Base-by-base conservation (phyloP, 1,140 invertebrate species). In the Aricia agestis region DNA sequence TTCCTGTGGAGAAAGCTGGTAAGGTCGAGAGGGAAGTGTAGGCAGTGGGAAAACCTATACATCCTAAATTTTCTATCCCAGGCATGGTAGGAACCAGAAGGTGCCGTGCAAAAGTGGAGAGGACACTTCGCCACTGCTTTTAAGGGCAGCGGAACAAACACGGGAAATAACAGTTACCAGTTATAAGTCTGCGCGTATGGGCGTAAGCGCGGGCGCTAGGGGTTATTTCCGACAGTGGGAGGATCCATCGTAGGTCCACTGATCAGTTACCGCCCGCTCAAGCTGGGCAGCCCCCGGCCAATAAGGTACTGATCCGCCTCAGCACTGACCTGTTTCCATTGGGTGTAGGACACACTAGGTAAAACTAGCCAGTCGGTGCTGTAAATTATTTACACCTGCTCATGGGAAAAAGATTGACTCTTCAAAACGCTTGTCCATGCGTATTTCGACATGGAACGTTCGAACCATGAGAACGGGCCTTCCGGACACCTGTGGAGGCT, bases 261-360 rank as follows among this genome's bases (percentile, higher is more conserved):
- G 75, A 71, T 66, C 61, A 66, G 71, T 72, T 74, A 74, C 70
- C 73, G 72, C 72, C 70, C 45, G 75, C 75, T 66, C 71, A 17
- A 76, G 68, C 72, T 72, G 75, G 75, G 75, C 71, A 76, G 71
- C 72, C 72, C 72, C 71, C 69, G 45, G 74, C 19, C 74, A 72
- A 42, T 75, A 75, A 72, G 74, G 71, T 76, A 73, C 72, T 69
- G 67, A 57, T 71, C 70, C 71, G 71, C 25, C 68, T 72, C 57
- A 25, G 25, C 25, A 25, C 25, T 25, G 25, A 25, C 25, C 25
- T 25, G 25, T 25, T 25, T 25, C 25, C 25, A 25, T 25, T 25
- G 25, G 25, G 25, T 25, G 25, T 25, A 25, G 25, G 25, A 25
- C 25, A 25, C 25, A 25, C 25, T 25, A 25, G 25, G 25, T 25